Evolutionary conservation across 2,113 vertebrate genomes (phyloP), one percentile per base, ranked within the genome.

Genomic region (Lepus europaeus): DNA sequence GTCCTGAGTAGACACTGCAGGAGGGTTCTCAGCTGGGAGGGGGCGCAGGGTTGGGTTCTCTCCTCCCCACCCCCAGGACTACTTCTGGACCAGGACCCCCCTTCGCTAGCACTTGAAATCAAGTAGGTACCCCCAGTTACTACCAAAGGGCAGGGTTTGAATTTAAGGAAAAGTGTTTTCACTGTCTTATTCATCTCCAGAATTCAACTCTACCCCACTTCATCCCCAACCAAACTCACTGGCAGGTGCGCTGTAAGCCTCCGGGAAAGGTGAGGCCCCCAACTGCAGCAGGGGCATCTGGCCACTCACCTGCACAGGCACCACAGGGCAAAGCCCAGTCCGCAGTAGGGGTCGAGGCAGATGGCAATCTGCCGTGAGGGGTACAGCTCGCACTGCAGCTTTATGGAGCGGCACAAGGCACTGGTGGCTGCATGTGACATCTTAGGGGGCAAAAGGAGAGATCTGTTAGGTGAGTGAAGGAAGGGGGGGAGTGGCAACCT

Each of bases 321-420:
- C 99, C 99, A 99, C 5, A 99, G 99, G 31, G 99, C 99, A 27
- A 99, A 99, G 80, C 99, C 99, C n/a, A 99, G 98, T 96, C 99
- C 99, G 13, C 99, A 99, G 91, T 99, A 99, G 1, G 99, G 99
- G 98, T 99, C 99, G 33, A 99, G 98, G 94, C 99, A 99, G 98
- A 99, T 99, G 96, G 99, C 99, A 9, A 99, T 99, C 98, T 99
- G 99, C 66, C 99, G 98, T 0, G 99, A 99, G 0, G 99, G 99
- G 97, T 99, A 99, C 80, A 99, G 98, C 97, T 99, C 99, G 97
- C 99, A 99, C 98, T 99, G 99, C 36, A 99, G 98, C 97, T 99
- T 99, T 70, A 99, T 99, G 27, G 99, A 99, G 93, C 99, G 99
- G 98, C 99, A 99, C 98, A 99, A 99, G 98, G 99, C 99, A 98